A percentile compares a stretch with the other conserved stretches of the same genome.
Conservation (phyloP, 2,797 vertebrate species). For the Ptychobarbus kaznakovi region DNA sequence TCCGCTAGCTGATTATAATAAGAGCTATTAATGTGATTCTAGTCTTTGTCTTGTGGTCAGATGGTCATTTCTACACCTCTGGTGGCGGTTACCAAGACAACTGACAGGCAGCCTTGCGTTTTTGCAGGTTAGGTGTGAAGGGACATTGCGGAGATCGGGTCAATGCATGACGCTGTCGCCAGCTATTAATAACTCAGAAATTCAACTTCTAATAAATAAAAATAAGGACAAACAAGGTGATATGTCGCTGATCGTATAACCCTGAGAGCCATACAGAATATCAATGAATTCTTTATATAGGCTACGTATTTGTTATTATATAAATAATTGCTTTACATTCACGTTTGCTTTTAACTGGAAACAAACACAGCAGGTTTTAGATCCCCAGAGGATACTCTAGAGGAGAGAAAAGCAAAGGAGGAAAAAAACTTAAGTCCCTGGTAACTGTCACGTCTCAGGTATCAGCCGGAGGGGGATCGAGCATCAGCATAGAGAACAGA, state of each 20-base stretch:
- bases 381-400: constrained; percentile 71
- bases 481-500: constrained; percentile 76
- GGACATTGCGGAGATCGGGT: constrained; percentile 16
- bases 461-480: constrained; percentile 75
- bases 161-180: neutral
- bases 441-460: constrained; percentile 77
- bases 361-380: constrained; percentile 75
- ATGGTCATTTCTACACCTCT: constrained; percentile 38
- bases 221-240: constrained; percentile 47
- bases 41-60: constrained; percentile 23
- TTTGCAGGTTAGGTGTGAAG: constrained; percentile 34
- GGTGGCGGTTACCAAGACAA: constrained; percentile 42
- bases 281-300: neutral
- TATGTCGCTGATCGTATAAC: neutral
- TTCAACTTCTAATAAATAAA: constrained; percentile 53
- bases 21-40: constrained; percentile 10
- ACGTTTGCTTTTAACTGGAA: constrained; percentile 70
- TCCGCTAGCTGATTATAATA: constrained; percentile 2
- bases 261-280: constrained; percentile 1
- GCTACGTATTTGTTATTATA: neutral
- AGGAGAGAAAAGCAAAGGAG: constrained; percentile 42
- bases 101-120: constrained; percentile 31
- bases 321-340: constrained; percentile 64
- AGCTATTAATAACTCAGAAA: constrained; percentile 9
- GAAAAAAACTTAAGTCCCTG: constrained; percentile 44